Evolutionary conservation across 1,140 invertebrate species (phyloP), one percentile per base, ranked within the genome.

Genomic region (Leptinotarsa undecemlineata): DNA sequence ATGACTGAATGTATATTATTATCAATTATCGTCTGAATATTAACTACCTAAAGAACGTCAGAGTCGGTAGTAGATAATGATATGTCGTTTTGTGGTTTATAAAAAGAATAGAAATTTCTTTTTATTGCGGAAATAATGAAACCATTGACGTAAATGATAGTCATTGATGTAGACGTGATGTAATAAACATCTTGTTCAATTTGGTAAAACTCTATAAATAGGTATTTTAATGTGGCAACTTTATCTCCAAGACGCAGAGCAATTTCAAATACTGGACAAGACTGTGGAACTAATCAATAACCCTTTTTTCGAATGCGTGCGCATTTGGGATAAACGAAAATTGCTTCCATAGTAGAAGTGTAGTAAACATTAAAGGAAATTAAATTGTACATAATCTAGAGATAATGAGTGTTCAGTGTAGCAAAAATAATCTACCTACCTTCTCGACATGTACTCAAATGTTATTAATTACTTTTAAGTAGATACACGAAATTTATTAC

Each of bases 91-190:
- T 57, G 51, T 64, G 63, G 63, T 64, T 20, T 17, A 64, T 19
- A 64, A 64, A 64, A 64, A 17, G 63, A 20, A 64, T 14, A 64
- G 8, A 64, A 64, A 15, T 23, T 64, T 15, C 26, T 64, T 64
- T 64, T 64, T 20, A 64, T 64, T 64, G 15, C 63, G 63, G 63
- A 17, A 64, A 64, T 64, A 64, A 64, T 64, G 20, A 64, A 15
- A 68, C 67, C 17, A 68, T 68, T 68, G 68, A 57, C 68, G 68
- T 60, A 70, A 57, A 70, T 70, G 48, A 57, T 70, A 19, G 51
- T 70, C 66, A 19, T n/a, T 68, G 66, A 68, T 68, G 66, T 68
- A 68, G 19, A 19, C 20, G 57, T 64, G 63, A 64, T 64, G 63
- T 64, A 64, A 64, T 21, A 64, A 33, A 33, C 63, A 17, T 57